Evolutionary conservation across 2,888 invertebrate genomes (phyloP), one percentile per base, ranked within the genome.

Genomic region (Tetranychus piercei): DNA sequence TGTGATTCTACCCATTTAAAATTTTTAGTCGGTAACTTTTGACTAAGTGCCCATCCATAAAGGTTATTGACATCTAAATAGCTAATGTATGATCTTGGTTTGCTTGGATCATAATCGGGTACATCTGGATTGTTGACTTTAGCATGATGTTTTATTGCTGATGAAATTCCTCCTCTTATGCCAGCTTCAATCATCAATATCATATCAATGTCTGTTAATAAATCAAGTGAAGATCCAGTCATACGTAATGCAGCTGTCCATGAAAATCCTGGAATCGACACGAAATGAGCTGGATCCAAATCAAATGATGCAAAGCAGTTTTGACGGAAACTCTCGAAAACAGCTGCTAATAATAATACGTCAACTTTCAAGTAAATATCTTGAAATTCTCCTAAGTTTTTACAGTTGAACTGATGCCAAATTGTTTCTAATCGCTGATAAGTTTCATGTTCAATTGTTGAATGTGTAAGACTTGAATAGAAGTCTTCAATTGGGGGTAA

Each of bases 51-150:
- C 55, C 55, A 55, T 55, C 55, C 55, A 15, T 55, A 55, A 4
- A 55, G 6, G 6, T 55, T 55, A 67, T 72, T 67, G 75, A 6
- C 64, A 45, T 71, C 44, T 6, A 73, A 67, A 3, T 22, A 43
- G 81, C 81, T 73, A n/a, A 67, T 67, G 8, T 67, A 22, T 22
- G 67, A 67, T 2, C 5, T 67, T 9, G 67, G 67, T 67, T 67
- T 1, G 8, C 8, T 18, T 18, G 67, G 67, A n/a, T 67, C n/a
- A 67, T 22, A n/a, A 22, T 67, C n/a, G 9, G n/a, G n/a, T n/a
- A 8, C 9, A 8, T 67, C n/a, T 22, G 11, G 8, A n/a, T 75
- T 71, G 34, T 76, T 76, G 1, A 73, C 73, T 67, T 74, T 72
- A 34, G 22, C 44, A 66, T 55, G 74, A 6, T 66, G 44, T 6